Conservation (phyloP, 2,888 invertebrate species). For the Synergus gifuensis region DNA sequence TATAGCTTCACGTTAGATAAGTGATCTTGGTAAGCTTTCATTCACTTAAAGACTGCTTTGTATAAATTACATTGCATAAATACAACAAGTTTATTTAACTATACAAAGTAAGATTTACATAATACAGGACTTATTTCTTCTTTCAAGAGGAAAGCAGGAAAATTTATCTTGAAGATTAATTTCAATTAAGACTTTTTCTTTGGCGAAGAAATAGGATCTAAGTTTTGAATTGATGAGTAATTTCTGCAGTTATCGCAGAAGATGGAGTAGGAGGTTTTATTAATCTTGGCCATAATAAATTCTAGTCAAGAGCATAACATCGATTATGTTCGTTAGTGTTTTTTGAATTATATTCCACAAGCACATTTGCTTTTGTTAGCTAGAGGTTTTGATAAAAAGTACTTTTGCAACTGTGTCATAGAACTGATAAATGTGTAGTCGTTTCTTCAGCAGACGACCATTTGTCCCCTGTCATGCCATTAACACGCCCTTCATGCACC, state of each 20-base stretch:
- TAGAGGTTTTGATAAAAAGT: constrained; percentile 12
- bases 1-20: not conserved
- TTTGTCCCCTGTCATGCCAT: constrained; percentile 26
- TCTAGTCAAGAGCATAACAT: constrained; percentile 13
- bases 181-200: constrained; percentile 7
- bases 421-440: constrained; percentile 34
- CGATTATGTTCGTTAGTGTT: constrained; percentile 31
- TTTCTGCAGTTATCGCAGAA: not conserved
- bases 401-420: constrained; percentile 34
- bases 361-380: constrained; percentile 14
- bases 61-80: not conserved
- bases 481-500: constrained; percentile 37
- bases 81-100: not conserved
- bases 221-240: constrained; percentile 7
- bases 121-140: no score
- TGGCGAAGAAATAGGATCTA: not conserved
- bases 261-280: not conserved
- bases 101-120: no score
- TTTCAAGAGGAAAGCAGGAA: not conserved
- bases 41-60: not conserved
- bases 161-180: not conserved
- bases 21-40: not conserved
- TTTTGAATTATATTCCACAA: constrained; percentile 25
- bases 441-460: constrained; percentile 34
- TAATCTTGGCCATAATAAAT: constrained; percentile 2